Percentiles rank a stretch among this genome's conserved stretches.
phyloP scores from a whole-genome alignment of 2,797 vertebrate genomes.

The Mus caroli region DNA sequence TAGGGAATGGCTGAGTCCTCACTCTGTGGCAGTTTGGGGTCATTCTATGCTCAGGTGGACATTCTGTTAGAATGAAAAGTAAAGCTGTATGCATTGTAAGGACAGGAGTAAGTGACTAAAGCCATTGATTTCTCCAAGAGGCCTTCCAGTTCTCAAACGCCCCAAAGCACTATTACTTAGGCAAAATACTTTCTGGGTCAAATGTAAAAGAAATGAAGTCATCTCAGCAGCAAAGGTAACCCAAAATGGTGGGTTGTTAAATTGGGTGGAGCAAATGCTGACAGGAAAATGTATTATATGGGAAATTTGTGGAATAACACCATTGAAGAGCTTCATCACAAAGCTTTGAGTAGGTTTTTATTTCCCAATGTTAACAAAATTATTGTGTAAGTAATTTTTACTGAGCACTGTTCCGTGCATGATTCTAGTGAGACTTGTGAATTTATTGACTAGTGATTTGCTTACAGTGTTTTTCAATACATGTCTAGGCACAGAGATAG shows the following conservation, averaged over 20 bases:
- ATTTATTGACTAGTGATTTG: constrained; percentile 39
- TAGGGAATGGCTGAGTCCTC: neutral
- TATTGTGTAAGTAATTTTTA: neutral
- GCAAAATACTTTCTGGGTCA: constrained; percentile 49
- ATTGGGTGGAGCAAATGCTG: neutral
- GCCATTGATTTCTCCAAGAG: neutral
- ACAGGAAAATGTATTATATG: constrained; percentile 2
- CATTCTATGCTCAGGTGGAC: neutral
- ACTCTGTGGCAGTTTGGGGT: no score
- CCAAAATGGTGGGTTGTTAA: neutral
- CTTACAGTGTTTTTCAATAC: neutral
- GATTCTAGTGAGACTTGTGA: constrained; percentile 4
- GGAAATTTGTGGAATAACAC: neutral
- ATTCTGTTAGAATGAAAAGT: constrained; percentile 1
- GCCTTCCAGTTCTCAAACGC: neutral
- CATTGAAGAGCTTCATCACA: neutral
- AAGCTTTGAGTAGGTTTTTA: constrained; percentile 36
- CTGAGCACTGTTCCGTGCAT: neutral
- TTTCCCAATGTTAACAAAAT: constrained; percentile 38
- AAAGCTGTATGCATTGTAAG: neutral
- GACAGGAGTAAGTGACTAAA: neutral
- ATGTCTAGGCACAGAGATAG: neutral
- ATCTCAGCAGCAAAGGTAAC: neutral
- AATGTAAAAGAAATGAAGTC: neutral
- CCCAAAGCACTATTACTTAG: constrained; percentile 29